A percentile compares a stretch with the other conserved stretches of the same genome.
These are phyloP conservation scores for Zygaena filipendulae DNA, from an alignment of 2,888 invertebrate genomes.

Conservation along the genomic window DNA sequence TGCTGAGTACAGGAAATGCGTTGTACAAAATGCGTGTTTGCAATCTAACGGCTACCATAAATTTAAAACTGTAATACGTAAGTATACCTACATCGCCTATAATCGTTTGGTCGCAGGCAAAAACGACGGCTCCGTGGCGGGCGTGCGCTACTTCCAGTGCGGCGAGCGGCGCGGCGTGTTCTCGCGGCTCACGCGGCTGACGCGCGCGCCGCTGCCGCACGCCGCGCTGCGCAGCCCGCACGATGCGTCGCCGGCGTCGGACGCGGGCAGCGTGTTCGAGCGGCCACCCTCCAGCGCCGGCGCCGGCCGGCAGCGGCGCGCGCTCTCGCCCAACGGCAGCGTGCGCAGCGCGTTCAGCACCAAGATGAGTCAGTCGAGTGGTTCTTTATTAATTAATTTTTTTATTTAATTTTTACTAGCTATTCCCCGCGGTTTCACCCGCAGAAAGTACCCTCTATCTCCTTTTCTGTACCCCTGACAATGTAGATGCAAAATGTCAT, in stretches of 20 bases:
- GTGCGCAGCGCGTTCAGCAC: constrained; percentile 62
- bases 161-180: constrained; percentile 94
- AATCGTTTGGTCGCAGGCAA: constrained; percentile 78
- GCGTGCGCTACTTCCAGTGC: constrained; percentile 93
- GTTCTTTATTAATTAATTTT: constrained; percentile 1
- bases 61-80: too few relatives aligned
- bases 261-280: constrained; percentile 59
- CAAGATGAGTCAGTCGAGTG: constrained; percentile 55
- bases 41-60: too few relatives aligned
- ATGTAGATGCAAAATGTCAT: too few relatives aligned
- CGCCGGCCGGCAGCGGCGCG: constrained; percentile 45
- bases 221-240: constrained; percentile 32
- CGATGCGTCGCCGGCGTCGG: constrained; percentile 55
- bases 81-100: too few relatives aligned
- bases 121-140: constrained; percentile 96
- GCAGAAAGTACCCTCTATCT: too few relatives aligned
- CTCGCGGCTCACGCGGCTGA: constrained; percentile 87
- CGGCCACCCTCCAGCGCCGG: constrained; percentile 57
- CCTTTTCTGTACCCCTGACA: constrained; percentile 3
- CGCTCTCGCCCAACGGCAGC: constrained; percentile 60
- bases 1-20: too few relatives aligned
- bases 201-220: constrained; percentile 75
- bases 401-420: constrained; percentile 2
- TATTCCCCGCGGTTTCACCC: too few relatives aligned
- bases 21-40: too few relatives aligned